Base-by-base conservation (phyloP, 1,140 invertebrate species). In the Metopolophium dirhodum region DNA sequence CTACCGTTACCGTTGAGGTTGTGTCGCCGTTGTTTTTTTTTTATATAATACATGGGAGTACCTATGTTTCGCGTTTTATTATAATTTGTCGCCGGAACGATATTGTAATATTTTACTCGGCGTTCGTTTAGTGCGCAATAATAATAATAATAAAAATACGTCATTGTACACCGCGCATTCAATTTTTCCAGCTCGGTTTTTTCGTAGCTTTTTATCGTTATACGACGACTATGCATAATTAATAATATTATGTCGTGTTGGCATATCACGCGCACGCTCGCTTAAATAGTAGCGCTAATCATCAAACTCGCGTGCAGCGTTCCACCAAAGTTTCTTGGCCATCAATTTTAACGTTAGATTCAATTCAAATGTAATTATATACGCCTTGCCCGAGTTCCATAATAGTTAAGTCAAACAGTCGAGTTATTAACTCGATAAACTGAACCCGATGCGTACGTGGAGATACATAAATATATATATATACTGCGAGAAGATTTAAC, bases 281-380 rank as follows among this genome's bases (percentile, higher is more conserved):
- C 8, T 87, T 22, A n/a, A 41, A n/a, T 87, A 87, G 14, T 77
- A 8, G 86, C 0, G 47, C 45, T 41, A n/a, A 49, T 47, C 86
- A 26, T 20, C 86, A 87, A 87, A 49, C 30, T 87, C 47, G 23
- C 86, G 86, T 49, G 47, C 30, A 49, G 35, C 30, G 86, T 87
- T 87, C 18, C 45, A 45, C 22, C 61, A 77, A 77, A 77, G 61
- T 77, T 77, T 77, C 30, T 77, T 14, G 14, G 30, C n/a, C 61
- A 77, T 77, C 61, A 51, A 89, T 57, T 57, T 26, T 35, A 89
- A 18, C 49, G 49, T 57, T 26, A 2, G 26, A 87, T 87, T 49
- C 47, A 35, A 47, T 87, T 87, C 61, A 77, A 77, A 77, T 77
- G 30, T 77, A 77, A 77, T 77, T 77, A 77, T 77, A n/a, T 77